Conservation (phyloP, 2,888 invertebrate genomes). For the Lasioglossum vierecki region DNA sequence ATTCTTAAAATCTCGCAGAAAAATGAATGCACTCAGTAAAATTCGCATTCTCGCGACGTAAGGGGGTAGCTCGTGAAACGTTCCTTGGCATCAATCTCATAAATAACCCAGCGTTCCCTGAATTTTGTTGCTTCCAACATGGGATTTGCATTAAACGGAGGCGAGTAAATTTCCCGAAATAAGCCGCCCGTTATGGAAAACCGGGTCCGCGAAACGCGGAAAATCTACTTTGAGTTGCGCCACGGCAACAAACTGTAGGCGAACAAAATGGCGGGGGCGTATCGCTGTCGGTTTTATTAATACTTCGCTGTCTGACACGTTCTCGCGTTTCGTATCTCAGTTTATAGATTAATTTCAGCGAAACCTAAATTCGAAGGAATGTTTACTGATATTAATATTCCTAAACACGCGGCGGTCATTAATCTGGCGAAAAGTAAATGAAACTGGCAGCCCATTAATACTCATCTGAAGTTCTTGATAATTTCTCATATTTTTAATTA, state of each 20-base stretch:
- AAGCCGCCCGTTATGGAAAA: slow-evolving; percentile 4
- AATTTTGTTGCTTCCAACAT: slow-evolving; percentile 29
- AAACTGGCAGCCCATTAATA: background rate
- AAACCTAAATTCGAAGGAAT: background rate
- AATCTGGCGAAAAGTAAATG: background rate
- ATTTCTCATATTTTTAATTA: background rate
- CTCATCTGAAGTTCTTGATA: background rate
- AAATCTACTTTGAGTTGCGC: slow-evolving; percentile 10
- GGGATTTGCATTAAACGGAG: slow-evolving; percentile 15
- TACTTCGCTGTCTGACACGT: background rate
- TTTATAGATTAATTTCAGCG: background rate
- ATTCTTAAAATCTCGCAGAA: slow-evolving; percentile 5
- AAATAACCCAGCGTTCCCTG: slow-evolving; percentile 18
- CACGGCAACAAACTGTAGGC: background rate
- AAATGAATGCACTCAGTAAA: background rate
- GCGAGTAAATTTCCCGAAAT: slow-evolving; percentile 29
- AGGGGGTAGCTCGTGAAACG: slow-evolving; percentile 16
- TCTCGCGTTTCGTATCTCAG: background rate
- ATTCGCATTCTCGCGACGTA: background rate
- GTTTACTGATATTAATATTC: background rate
- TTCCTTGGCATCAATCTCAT: slow-evolving; percentile 3
- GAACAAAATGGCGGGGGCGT: slow-evolving; percentile 2
- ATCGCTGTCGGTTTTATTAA: background rate
- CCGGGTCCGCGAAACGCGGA: background rate
- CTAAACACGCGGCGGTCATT: background rate